Conservation (phyloP, 2,113 vertebrate species). For the Plecotus auritus region DNA sequence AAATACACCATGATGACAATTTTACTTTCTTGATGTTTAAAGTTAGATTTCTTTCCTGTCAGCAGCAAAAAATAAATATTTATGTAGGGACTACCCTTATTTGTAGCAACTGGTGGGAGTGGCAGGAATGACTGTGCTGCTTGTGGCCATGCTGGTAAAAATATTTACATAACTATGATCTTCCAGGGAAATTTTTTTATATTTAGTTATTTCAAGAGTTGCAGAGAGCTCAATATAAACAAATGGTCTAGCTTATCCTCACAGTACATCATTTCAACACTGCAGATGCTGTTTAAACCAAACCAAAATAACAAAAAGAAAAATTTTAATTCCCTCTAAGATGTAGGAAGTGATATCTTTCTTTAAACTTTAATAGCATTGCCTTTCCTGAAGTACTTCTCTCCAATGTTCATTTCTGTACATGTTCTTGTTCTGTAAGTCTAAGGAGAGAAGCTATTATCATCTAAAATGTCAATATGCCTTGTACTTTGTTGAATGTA, state of each 20-base stretch:
- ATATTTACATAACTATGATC: slow-evolving; percentile 71
- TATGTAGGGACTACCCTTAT: slow-evolving; percentile 74
- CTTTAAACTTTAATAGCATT: not conserved
- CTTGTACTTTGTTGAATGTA: not conserved
- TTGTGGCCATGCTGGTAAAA: slow-evolving; percentile 54
- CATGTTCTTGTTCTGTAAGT: not conserved
- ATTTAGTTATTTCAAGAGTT: not conserved
- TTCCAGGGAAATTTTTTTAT: slow-evolving; percentile 54
- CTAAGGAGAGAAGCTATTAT: not conserved
- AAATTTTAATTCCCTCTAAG: not conserved
- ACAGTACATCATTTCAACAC: not conserved
- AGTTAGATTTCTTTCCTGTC: slow-evolving; percentile 50
- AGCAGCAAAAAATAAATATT: slow-evolving; percentile 81
- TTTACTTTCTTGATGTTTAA: slow-evolving; percentile 47
- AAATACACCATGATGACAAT: slow-evolving; percentile 2
- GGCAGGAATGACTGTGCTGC: slow-evolving; percentile 60
- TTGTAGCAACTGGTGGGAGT: slow-evolving; percentile 64
- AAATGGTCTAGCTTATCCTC: slow-evolving; percentile 52
- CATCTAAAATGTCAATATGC: not conserved
- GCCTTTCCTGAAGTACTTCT: not conserved
- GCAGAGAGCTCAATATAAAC: slow-evolving; percentile 42
- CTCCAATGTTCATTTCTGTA: not conserved
- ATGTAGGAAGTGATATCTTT: not conserved
- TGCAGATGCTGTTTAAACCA: slow-evolving; percentile 35
- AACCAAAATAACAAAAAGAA: not conserved